A percentile compares a stretch with the other conserved stretches of the same genome.
phyloP scores from a whole-genome alignment of 2,113 vertebrate genomes.

The Malurus cyaneus region DNA sequence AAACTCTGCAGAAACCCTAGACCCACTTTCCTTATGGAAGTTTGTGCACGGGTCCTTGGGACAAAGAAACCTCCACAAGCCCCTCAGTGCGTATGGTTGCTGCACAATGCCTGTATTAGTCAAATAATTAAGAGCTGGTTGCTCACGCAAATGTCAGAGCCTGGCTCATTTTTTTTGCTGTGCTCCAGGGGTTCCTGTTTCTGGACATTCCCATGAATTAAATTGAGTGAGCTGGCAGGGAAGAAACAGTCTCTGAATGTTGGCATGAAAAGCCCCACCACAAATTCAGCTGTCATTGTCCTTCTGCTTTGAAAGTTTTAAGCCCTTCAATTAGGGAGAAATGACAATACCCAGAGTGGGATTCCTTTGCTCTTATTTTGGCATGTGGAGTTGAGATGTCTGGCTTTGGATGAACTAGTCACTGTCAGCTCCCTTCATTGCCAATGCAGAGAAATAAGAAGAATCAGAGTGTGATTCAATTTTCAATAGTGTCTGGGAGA shows the following conservation, averaged over 20 bases:
- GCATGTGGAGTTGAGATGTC: background rate
- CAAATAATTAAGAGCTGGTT: conserved; percentile 14
- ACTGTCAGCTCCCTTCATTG: background rate
- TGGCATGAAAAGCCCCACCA: conserved; percentile 44
- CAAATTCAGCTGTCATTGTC: conserved; percentile 55
- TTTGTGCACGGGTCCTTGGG: background rate
- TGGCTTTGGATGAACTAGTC: conserved; percentile 6
- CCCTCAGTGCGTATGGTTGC: background rate
- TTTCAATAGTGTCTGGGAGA: background rate
- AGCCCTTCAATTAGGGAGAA: conserved; percentile 38
- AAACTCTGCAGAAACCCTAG: background rate
- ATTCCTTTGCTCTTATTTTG: conserved; percentile 43
- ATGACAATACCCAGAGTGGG: conserved; percentile 41
- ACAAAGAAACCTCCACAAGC: background rate
- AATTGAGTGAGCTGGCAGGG: conserved; percentile 35
- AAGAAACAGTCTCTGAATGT: conserved; percentile 10
- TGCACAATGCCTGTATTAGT: background rate
- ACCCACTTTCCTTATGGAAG: background rate
- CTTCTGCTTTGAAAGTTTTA: conserved; percentile 44
- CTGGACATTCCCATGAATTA: conserved; percentile 64
- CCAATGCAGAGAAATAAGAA: background rate
- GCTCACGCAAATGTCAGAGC: conserved; percentile 20
- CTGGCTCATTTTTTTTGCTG: background rate
- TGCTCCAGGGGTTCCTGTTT: conserved; percentile 45
- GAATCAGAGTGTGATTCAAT: conserved; percentile 23